Base-by-base conservation (phyloP, 2,888 invertebrate species). In the Pristionchus exspectatus region DNA sequence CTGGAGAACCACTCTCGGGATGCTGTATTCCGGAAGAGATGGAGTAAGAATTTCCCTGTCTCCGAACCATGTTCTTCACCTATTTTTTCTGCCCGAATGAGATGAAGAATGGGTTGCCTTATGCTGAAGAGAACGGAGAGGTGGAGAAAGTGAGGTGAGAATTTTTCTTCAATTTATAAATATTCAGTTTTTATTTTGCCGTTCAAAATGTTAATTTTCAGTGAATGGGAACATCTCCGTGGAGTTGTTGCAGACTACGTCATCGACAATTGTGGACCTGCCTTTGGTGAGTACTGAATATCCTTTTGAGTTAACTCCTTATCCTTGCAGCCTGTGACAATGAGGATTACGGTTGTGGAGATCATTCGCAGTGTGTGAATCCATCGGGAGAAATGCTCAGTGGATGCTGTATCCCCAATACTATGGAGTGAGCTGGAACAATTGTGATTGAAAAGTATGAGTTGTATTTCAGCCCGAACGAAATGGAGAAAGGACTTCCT, bases 191-290 rank as follows among this genome's bases (percentile, higher is more conserved):
- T 50, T 4, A 1, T 59, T 18, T 24, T 4, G 16, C 4, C 18
- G 4, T 59, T 59, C 59, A 59, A 21, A 24, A 59, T 14, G 21
- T 21, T 5, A 0, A 2, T n/a, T 30, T 69, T 69, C 14, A 69
- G 69, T 27, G 69, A 69, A 69, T 69, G 69, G 69, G 69, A 69
- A n/a, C 69, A 69, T 69, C 69, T 69, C 30, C 69, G 69, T 69
- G 69, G 69, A 69, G 30, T 69, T 14, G 69, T 69, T 69, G 69
- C 69, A 24, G 69, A 69, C 27, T 69, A 69, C 69, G 69, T 69
- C n/a, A 69, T 69, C 24, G 69, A 69, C 30, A 69, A 69, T 9
- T 69, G 69, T 30, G 69, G 69, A 69, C 69, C 69, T 0, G 69
- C 69, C 7, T 69, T 69, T 24, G 69, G 69, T 69, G 10, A 69